These are phyloP conservation scores for Marronus borbonicus DNA, from an alignment of 2,888 invertebrate genomes.

Conservation along the genomic window DNA sequence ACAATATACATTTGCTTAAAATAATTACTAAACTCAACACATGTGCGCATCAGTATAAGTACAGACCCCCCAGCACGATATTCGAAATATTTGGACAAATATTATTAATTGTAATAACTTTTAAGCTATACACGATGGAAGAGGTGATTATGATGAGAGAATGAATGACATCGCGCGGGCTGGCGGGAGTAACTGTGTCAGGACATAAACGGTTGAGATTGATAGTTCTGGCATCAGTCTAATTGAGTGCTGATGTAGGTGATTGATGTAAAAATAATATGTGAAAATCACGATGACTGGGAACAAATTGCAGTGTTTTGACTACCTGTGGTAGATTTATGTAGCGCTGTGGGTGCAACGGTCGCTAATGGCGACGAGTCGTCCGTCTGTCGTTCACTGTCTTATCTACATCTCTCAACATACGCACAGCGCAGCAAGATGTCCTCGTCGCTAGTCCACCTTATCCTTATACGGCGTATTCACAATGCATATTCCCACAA, in stretches of 20 bases:
- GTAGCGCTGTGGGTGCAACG: conserved; percentile 56
- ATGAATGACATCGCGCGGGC: conserved; percentile 40
- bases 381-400: conserved; percentile 48
- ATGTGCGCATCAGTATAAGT: not conserved
- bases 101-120: conserved; percentile 11
- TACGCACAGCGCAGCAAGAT: conserved; percentile 48
- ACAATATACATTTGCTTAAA: too few relatives aligned
- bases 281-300: conserved; percentile 69
- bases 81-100: conserved; percentile 19
- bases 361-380: conserved; percentile 51
- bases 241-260: conserved; percentile 69
- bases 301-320: conserved; percentile 64
- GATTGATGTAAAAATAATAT: conserved; percentile 70
- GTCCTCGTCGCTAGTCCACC: conserved; percentile 48
- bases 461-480: conserved; percentile 26
- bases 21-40: too few relatives aligned
- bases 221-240: conserved; percentile 62
- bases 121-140: conserved; percentile 3
- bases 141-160: conserved; percentile 43
- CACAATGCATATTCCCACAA: conserved; percentile 28
- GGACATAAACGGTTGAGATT: conserved; percentile 58
- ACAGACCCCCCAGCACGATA: not conserved
- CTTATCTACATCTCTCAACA: conserved; percentile 49
- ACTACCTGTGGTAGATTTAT: conserved; percentile 67
- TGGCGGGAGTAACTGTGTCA: conserved; percentile 40